Evolutionary conservation across 2,888 invertebrate species (phyloP), one percentile per base, ranked within the genome.

Genomic region (Molorchus minor): DNA sequence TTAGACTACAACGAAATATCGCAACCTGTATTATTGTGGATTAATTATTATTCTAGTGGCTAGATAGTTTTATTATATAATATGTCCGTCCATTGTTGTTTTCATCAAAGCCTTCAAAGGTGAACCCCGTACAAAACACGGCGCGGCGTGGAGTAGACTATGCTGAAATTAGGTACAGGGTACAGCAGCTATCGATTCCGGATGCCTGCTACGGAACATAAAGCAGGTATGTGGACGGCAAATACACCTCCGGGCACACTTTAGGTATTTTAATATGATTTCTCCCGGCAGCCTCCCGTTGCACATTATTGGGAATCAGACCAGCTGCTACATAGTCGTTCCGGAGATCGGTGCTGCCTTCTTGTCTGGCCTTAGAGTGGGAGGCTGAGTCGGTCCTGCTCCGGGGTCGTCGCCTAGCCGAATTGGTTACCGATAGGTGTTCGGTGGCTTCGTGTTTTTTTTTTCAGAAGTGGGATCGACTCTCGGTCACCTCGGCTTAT

Each of bases 221-320:
- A 76, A 77, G 71, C 75, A 77, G 74, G 75, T 73, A 77, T 76
- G 75, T 70, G 75, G 73, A 74, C 72, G 69, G 75, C 75, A 77
- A 78, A 78, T 75, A 78, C 77, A 78, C 77, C 78, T 75, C 70
- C 65, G 76, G 76, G 75, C 75, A 77, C 75, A 76, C 74, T 76
- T 70, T 74, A 76, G 76, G 77, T 77, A 78, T 79, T 79, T 78
- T 78, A 79, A 78, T 78, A 78, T 78, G 77, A 77, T 77, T 77
- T 74, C 73, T 70, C 75, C 76, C 74, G 75, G 76, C 76, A 75
- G 77, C 59, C 61, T 54, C 56, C n/a, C 59, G 61, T 74, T 77
- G 77, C 77, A 78, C 79, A 78, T 79, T 79, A 79, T 79, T 79
- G 79, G 76, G 76, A 79, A 79, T 79, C 78, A 77, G 77, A 77